phyloP scores from a whole-genome alignment of 1,140 invertebrate genomes.

The Diuraphis noxia region DNA sequence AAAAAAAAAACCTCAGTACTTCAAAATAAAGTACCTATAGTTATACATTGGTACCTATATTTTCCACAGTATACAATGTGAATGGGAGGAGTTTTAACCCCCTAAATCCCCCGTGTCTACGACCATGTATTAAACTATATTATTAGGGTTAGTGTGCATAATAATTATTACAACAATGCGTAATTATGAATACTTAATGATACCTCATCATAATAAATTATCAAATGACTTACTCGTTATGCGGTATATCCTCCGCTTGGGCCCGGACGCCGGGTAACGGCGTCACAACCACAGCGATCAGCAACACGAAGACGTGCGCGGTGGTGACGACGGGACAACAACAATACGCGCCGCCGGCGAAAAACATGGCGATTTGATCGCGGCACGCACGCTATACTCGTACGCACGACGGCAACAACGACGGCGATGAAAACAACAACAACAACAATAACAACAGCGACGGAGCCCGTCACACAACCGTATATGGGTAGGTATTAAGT shows the following conservation, averaged over 20 bases:
- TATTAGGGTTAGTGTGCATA: neutral
- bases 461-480: neutral
- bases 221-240: conserved; percentile 24
- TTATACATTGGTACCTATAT: no score
- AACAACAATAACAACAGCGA: no score
- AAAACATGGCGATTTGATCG: neutral
- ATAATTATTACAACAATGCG: neutral
- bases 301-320: neutral
- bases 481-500: no score
- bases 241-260: conserved; percentile 45
- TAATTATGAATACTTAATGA: no score
- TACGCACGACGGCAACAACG: neutral
- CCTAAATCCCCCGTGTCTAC: no score
- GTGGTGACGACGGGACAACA: neutral
- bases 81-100: no score
- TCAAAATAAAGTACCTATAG: no score
- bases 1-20: no score
- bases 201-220: neutral
- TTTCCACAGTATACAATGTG: no score
- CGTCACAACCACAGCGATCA: neutral
- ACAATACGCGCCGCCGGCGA: neutral
- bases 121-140: no score
- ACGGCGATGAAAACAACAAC: neutral
- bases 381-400: neutral
- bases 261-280: conserved; percentile 19